Base-by-base conservation (phyloP, 2,797 vertebrate species). In the Esox lucius region DNA sequence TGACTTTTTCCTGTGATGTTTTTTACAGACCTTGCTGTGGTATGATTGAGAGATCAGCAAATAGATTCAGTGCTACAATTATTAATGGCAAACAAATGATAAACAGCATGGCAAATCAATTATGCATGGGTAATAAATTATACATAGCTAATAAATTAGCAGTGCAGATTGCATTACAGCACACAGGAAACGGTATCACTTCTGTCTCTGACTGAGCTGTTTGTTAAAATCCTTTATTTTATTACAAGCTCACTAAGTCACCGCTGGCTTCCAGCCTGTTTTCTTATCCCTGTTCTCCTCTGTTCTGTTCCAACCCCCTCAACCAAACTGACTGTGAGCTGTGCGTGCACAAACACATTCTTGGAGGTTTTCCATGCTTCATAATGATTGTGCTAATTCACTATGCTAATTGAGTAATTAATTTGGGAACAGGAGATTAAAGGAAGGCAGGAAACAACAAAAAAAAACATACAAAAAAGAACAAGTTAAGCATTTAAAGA, bases 391-490 rank as follows among this genome's bases (percentile, higher is more conserved):
- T 78, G 88, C 92, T 94, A 93, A 94, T 94, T 94, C 91, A 89
- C 91, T 94, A 94, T 94, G 93, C 92, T 94, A 94, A 94, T 94
- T 93, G 92, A 93, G 91, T 93, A 93, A 94, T 94, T 94, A 94
- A 94, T 94, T 94, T 89, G 84, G 90, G 90, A 94, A 93, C 90
- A 92, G 90, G 91, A 93, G 93, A 93, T 94, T 93, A 93, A 92
- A 93, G 90, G 85, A 75, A 61, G 89, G 88, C 42, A 46, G 42
- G 3, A 46, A 46, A 46, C 7, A 7, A 87, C 87, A 90, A 93
- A 93, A 86, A 87, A 90, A 93, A 92, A 91, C 89, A 39, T 7
- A 7, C 17, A 59, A 22, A 59, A 90, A 87, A 71, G 87, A 94
- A 93, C 93, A 91, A 93, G 93, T 92, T 91, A 93, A 93, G 92